phyloP scores from a whole-genome alignment of 2,113 vertebrate species.

The Ivindomyrus marchei region DNA sequence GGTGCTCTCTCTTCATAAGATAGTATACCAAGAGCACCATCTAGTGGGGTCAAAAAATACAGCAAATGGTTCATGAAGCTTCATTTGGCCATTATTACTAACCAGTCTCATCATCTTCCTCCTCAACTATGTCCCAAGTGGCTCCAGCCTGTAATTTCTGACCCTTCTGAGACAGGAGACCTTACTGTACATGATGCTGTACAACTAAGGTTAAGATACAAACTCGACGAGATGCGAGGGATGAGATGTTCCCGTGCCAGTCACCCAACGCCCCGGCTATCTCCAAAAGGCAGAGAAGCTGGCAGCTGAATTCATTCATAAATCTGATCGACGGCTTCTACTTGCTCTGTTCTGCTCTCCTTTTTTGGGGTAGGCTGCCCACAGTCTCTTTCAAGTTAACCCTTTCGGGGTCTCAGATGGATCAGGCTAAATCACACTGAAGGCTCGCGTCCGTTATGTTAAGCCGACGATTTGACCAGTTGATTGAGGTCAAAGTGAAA shows the following conservation, averaged over 20 bases:
- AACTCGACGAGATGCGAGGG: background rate
- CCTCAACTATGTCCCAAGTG: background rate
- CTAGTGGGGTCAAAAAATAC: too few species aligned
- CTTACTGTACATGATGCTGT: background rate
- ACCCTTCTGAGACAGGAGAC: background rate
- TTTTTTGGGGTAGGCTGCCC: background rate
- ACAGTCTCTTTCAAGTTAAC: background rate
- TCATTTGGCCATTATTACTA: background rate
- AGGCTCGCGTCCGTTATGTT: background rate
- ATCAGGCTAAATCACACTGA: background rate
- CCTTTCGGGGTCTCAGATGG: background rate
- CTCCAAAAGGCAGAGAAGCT: background rate
- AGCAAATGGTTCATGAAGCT: too few species aligned
- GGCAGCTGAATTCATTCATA: background rate
- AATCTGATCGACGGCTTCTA: background rate
- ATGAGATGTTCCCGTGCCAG: background rate
- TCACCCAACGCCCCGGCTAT: background rate
- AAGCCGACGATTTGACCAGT: background rate
- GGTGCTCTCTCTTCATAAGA: background rate
- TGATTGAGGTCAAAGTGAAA: background rate
- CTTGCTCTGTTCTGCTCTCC: background rate
- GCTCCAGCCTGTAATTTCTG: background rate
- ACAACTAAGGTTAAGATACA: background rate
- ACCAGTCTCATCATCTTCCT: background rate
- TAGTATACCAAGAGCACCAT: too few species aligned